A percentile compares a stretch with the other conserved stretches of the same genome.
Conservation (phyloP, 2,113 vertebrate genomes). For the Morone saxatilis region DNA sequence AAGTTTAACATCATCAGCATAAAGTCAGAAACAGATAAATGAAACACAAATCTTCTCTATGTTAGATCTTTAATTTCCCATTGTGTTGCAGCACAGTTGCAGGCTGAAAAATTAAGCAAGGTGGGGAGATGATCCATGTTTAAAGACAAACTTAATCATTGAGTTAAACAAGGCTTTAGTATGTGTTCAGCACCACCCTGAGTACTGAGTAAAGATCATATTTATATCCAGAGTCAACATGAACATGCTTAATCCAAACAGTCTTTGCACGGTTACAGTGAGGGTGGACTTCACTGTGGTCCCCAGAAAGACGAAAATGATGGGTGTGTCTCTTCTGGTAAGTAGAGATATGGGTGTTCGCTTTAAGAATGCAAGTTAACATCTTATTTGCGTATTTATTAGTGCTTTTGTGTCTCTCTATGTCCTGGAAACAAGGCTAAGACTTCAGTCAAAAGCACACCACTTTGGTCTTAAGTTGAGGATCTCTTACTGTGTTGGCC, state of each 20-base stretch:
- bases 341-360: slow-evolving; percentile 4
- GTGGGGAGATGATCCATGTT: neutral
- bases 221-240: neutral
- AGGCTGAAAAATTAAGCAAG: neutral
- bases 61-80: slow-evolving; percentile 38
- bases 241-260: neutral
- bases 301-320: neutral
- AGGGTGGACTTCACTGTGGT: neutral
- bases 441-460: neutral
- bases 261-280: neutral
- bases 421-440: neutral
- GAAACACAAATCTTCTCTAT: slow-evolving; percentile 5
- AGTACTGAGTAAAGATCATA: slow-evolving; percentile 4
- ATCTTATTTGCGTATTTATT: neutral
- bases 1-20: neutral
- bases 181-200: neutral
- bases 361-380: slow-evolving; percentile 6
- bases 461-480: slow-evolving; percentile 17
- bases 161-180: slow-evolving; percentile 14
- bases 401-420: neutral
- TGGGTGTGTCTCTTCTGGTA: slow-evolving; percentile 28
- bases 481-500: slow-evolving; percentile 10
- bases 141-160: neutral
- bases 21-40: neutral
- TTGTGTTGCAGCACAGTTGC: slow-evolving; percentile 36